A percentile compares a stretch with the other conserved stretches of the same genome.
These are phyloP conservation scores for Thumatha senex DNA, from an alignment of 2,888 invertebrate species.

Conservation along the genomic window DNA sequence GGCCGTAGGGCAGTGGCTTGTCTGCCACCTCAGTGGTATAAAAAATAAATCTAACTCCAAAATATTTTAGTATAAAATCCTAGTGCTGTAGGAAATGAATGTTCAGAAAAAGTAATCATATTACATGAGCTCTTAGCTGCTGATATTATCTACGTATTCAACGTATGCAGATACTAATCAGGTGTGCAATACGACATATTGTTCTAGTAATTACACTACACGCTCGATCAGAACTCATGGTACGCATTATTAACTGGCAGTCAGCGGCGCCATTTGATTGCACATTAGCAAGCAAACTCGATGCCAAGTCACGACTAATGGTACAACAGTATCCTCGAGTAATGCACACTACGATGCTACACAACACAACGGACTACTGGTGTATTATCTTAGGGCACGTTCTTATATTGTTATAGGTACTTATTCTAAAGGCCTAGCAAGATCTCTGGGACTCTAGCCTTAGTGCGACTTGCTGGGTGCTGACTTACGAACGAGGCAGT, in stretches of 20 bases:
- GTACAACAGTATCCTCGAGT: slow-evolving; percentile 54
- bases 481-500: too few relatives aligned
- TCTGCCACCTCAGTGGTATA: too few relatives aligned
- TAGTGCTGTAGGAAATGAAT: too few relatives aligned
- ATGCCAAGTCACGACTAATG: slow-evolving; percentile 78
- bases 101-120: too few relatives aligned
- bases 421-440: too few relatives aligned
- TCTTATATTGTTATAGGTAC: not conserved
- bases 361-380: slow-evolving; percentile 26
- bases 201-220: slow-evolving; percentile 52
- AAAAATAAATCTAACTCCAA: too few relatives aligned
- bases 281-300: slow-evolving; percentile 72
- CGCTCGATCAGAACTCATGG: slow-evolving; percentile 69
- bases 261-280: slow-evolving; percentile 70
- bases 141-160: not conserved
- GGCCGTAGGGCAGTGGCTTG: too few relatives aligned
- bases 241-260: slow-evolving; percentile 72
- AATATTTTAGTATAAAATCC: too few relatives aligned
- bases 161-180: slow-evolving; percentile 10
- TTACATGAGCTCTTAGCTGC: too few relatives aligned
- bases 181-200: slow-evolving; percentile 38
- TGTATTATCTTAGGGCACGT: slow-evolving; percentile 14
- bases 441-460: too few relatives aligned
- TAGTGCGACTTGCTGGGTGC: too few relatives aligned
- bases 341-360: slow-evolving; percentile 37